Percentiles rank a stretch among this genome's conserved stretches.
Conservation (phyloP, 2,888 invertebrate genomes). For the Tenthredo mesomela region DNA sequence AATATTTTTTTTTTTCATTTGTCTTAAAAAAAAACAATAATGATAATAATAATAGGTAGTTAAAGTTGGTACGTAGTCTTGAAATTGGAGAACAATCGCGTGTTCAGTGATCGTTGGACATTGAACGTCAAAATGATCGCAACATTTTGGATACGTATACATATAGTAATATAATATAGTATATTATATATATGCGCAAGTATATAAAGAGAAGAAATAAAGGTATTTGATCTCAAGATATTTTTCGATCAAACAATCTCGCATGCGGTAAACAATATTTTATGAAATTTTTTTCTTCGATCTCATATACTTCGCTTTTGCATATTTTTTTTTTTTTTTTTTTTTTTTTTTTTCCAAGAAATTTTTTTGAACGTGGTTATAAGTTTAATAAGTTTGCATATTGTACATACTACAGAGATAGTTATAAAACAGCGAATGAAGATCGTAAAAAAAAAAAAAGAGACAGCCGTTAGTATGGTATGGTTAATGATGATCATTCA, state of each 20-base stretch:
- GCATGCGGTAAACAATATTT: not conserved
- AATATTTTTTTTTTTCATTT: not conserved
- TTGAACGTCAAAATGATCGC: not conserved
- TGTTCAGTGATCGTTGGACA: not conserved
- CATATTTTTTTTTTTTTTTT: not conserved
- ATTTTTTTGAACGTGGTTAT: not conserved
- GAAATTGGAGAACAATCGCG: not conserved
- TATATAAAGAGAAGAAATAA: not conserved
- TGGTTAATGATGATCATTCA: constrained; percentile 3
- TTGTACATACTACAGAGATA: not conserved
- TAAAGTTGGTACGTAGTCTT: not conserved
- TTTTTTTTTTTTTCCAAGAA: not conserved
- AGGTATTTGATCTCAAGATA: not conserved
- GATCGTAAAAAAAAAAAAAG: no score
- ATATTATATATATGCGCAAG: not conserved
- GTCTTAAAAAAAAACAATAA: not conserved
- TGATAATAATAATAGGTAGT: not conserved
- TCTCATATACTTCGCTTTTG: not conserved
- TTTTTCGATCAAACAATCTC: not conserved
- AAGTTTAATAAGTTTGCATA: not conserved
- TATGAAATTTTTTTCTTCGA: not conserved
- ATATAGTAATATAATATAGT: no score
- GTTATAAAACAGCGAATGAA: not conserved
- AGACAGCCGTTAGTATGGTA: not conserved
- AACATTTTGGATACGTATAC: not conserved